Base-by-base conservation (phyloP, 2,888 invertebrate genomes). In the Hydraecia micacea region DNA sequence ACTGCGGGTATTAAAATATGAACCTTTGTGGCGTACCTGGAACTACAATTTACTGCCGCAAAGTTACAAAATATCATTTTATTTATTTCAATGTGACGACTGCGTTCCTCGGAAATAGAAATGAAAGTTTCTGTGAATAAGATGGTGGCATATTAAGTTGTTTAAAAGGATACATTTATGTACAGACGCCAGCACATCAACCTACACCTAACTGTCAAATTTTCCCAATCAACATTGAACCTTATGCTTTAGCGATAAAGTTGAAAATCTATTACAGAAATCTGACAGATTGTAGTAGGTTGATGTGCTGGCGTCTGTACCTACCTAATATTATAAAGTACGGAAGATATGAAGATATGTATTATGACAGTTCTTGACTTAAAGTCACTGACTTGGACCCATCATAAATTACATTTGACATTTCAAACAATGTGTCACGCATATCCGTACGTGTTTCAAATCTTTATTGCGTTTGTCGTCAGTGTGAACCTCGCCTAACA, bases 1-100 rank as follows among this genome's bases (percentile, higher is more conserved):
- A 69, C 62, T 72, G 66, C 80, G 78, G 82, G 86, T 87, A 86
- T 86, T 81, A 77, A 86, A 86, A 80, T 77, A 75, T 62, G 77
- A 62, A 80, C 66, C 76, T 84, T 86, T 87, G 79, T 86, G 60
- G 32, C 49, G 39, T 79, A 65, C 76, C 67, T 75, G 86, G 67
- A 76, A 77, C 80, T 68, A 71, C 62, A 46, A 70, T 80, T 85
- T 77, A 77, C 52, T 73, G 39, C 25, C 62, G 68, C 73, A 52
- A 58, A 73, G 73, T 72, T 18, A 62, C 66, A 63, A 86, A 70
- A 73, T 55, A 13, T 28, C 36, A 46, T 79, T 73, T 76, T 76
- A 63, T 80, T 65, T 77, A 74, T 60, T 74, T 73, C 49, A 52
- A 63, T 71, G 75, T 72, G 67, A 67, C 49, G 67, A 66, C 46